phyloP scores from a whole-genome alignment of 2,888 invertebrate genomes.

The Himalopsyche anomala region DNA sequence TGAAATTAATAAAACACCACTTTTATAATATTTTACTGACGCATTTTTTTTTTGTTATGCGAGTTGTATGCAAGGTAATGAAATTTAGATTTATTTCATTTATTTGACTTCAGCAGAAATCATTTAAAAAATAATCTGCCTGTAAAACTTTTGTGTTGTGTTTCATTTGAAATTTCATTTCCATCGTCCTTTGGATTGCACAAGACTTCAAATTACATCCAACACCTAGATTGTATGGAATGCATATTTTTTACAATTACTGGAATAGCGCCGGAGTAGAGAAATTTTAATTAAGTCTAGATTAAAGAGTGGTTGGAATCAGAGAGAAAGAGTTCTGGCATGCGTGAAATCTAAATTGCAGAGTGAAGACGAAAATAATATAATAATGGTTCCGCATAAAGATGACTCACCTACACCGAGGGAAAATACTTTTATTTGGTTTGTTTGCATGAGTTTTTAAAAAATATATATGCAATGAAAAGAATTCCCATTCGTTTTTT shows the following conservation, averaged over 20 bases:
- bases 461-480: too few relatives aligned
- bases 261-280: constrained; percentile 45
- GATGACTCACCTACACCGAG: constrained; percentile 37
- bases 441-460: too few relatives aligned
- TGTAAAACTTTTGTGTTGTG: background rate
- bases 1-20: too few relatives aligned
- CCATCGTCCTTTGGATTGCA: constrained; percentile 42
- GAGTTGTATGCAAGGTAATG: too few relatives aligned
- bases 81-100: too few relatives aligned
- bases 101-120: background rate
- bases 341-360: constrained; percentile 61
- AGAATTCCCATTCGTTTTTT: too few relatives aligned
- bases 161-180: constrained; percentile 37
- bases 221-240: constrained; percentile 28
- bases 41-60: too few relatives aligned
- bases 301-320: constrained; percentile 58
- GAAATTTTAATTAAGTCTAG: constrained; percentile 62
- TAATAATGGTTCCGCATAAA: constrained; percentile 45
- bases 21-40: too few relatives aligned
- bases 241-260: constrained; percentile 57
- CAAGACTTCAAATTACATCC: constrained; percentile 23
- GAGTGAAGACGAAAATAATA: constrained; percentile 44
- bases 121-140: background rate
- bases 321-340: constrained; percentile 54
- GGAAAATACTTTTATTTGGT: background rate